Evolutionary conservation across 2,888 invertebrate genomes (phyloP).

Genomic region (Gibbula magus): DNA sequence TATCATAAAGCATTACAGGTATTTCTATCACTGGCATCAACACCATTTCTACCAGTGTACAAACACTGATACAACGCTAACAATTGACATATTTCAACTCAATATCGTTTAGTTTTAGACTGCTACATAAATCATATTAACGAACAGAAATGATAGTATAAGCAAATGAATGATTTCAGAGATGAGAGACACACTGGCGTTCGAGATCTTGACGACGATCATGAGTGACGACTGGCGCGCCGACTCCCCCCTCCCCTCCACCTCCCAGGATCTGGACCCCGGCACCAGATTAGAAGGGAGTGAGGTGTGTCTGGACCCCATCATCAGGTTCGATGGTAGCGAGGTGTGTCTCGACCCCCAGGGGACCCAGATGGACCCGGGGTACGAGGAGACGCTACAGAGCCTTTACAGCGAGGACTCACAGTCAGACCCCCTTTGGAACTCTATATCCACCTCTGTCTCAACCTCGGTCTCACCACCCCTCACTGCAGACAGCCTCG

Average conservation of each 20-base stretch:
- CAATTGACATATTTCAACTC: too few species aligned
- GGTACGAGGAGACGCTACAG: conserved; percentile 12
- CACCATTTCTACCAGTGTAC: too few species aligned
- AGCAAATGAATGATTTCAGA: not conserved
- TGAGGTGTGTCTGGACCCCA: conserved; percentile 25
- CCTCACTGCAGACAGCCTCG: not conserved
- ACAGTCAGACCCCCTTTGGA: conserved; percentile 15
- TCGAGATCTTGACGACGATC: conserved; percentile 28
- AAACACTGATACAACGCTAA: too few species aligned
- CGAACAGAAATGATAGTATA: too few species aligned
- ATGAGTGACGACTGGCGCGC: conserved; percentile 18
- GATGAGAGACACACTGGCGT: conserved; percentile 30
- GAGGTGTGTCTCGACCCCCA: conserved; percentile 13
- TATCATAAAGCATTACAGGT: too few species aligned
- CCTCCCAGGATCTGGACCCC: conserved; percentile 18
- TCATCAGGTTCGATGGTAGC: conserved; percentile 16
- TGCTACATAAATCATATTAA: too few species aligned
- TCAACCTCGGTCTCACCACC: not conserved
- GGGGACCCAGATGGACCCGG: not conserved
- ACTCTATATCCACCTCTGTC: conserved; percentile 8
- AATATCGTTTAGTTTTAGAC: too few species aligned
- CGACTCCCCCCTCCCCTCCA: not conserved
- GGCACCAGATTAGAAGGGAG: conserved; percentile 15
- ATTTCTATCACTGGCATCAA: too few species aligned
- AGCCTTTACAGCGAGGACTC: not conserved